These are phyloP conservation scores for Ctenodactylus gundi DNA, from an alignment of 2,113 vertebrate species.

Conservation along the genomic window DNA sequence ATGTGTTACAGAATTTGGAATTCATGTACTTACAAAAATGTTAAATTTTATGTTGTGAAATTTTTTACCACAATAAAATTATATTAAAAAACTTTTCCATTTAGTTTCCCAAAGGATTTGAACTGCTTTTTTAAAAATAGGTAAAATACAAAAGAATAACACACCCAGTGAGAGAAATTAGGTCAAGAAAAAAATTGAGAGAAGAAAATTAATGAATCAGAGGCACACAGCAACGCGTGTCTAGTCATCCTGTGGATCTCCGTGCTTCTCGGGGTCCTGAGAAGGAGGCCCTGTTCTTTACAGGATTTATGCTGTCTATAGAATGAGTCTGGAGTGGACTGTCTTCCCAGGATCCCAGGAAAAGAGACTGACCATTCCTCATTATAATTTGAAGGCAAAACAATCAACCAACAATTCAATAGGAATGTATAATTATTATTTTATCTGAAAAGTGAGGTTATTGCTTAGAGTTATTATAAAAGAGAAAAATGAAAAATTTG, in stretches of 20 bases:
- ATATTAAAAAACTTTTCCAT: too few relatives aligned
- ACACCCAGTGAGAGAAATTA: neutral
- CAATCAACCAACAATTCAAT: neutral
- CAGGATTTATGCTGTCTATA: too few relatives aligned
- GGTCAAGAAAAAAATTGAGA: neutral
- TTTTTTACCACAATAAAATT: too few relatives aligned
- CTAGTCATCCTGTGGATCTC: neutral
- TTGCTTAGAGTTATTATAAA: neutral
- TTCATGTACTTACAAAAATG: too few relatives aligned
- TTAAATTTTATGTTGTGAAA: too few relatives aligned
- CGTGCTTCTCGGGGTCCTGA: neutral
- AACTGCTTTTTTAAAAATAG: neutral
- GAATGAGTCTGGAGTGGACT: too few relatives aligned
- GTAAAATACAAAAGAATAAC: neutral
- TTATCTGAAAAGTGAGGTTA: neutral
- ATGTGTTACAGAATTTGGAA: too few relatives aligned
- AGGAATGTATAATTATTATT: neutral
- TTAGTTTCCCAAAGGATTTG: neutral
- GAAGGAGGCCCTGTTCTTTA: neutral
- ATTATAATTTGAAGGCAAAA: neutral
- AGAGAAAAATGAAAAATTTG: neutral
- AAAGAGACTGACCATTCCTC: neutral
- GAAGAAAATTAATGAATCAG: neutral
- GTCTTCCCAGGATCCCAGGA: neutral
- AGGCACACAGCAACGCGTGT: rapidly evolving